A percentile compares a stretch with the other conserved stretches of the same genome.
Evolutionary conservation across 2,888 invertebrate species (phyloP).

Genomic region (Cephus runcator): DNA sequence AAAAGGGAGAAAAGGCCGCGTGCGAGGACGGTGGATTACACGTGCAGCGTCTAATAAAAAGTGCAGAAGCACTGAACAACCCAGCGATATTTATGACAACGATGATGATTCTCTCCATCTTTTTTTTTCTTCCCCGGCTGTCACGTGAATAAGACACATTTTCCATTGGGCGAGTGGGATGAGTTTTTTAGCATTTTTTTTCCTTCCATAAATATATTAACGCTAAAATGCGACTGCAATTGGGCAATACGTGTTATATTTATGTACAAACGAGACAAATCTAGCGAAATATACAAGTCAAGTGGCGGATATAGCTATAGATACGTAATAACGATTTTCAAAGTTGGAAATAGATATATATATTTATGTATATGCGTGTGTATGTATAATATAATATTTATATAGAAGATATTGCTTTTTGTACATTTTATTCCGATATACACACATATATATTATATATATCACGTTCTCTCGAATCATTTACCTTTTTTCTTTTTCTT

Average conservation of each 20-base stretch:
- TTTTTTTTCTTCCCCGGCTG: not conserved
- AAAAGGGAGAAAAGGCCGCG: not conserved
- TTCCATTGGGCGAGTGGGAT: not conserved
- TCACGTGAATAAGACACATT: not conserved
- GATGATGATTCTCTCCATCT: not conserved
- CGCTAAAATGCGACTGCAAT: not conserved
- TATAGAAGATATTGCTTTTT: constrained; percentile 50
- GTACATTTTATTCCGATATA: constrained; percentile 42
- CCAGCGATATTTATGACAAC: not conserved
- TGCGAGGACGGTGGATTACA: not conserved
- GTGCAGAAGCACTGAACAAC: not conserved
- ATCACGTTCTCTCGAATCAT: constrained; percentile 2
- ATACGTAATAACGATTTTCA: constrained; percentile 11
- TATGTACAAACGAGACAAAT: constrained; percentile 2
- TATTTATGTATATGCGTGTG: constrained; percentile 30
- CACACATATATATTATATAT: constrained; percentile 10
- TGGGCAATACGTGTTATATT: not conserved
- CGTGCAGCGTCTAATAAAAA: not conserved
- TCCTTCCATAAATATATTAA: not conserved
- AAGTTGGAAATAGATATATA: constrained; percentile 29
- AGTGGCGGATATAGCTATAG: not conserved
- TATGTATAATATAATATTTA: constrained; percentile 19
- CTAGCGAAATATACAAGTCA: constrained; percentile 3
- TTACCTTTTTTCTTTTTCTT: constrained; percentile 1
- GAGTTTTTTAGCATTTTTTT: not conserved